Base-by-base conservation (phyloP, 2,888 invertebrate species). In the Metopia argyrocephala region DNA sequence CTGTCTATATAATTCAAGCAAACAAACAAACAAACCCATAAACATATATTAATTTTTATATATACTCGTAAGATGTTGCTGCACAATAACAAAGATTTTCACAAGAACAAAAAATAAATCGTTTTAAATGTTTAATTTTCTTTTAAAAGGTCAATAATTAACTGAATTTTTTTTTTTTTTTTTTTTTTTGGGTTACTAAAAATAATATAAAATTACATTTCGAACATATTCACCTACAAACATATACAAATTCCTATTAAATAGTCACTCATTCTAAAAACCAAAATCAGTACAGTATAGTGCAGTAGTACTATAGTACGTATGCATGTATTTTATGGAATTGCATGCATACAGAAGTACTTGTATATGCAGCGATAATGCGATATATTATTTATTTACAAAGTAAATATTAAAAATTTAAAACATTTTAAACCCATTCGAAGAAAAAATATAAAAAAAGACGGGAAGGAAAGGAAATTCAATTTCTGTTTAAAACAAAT, bases 71-170 rank as follows among this genome's bases (percentile, higher is more conserved):
- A n/a, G n/a, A n/a, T n/a, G n/a, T n/a, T n/a, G n/a, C n/a, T n/a
- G n/a, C n/a, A n/a, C n/a, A n/a, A n/a, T n/a, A n/a, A n/a, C n/a
- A 64, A 23, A 78, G 38, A 56, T 62, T 66, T 73, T 73, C 64
- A 64, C 12, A 46, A 48, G 9, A 46, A 15, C 1, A 23, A 23
- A 23, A 25, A n/a, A 38, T 28, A 20, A 54, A 71, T 45, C 31
- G 12, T 56, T n/a, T 64, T 20, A 25, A 28, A 21, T 54, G 25
- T 78, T 28, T 54, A 76, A 46, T 64, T 62, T 64, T 48, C 52
- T 75, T 52, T n/a, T n/a, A 59, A 38, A 20, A 59, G 59, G 57
- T 20, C 52, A 27, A 45, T 57, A 57, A 48, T 50, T 57, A 57
- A 31, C n/a, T 12, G 3, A 18, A 59, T 50, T 3, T 20, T n/a